Evolutionary conservation across 2,888 invertebrate genomes (phyloP).

Genomic region (Zhuqinia jingwanae): DNA sequence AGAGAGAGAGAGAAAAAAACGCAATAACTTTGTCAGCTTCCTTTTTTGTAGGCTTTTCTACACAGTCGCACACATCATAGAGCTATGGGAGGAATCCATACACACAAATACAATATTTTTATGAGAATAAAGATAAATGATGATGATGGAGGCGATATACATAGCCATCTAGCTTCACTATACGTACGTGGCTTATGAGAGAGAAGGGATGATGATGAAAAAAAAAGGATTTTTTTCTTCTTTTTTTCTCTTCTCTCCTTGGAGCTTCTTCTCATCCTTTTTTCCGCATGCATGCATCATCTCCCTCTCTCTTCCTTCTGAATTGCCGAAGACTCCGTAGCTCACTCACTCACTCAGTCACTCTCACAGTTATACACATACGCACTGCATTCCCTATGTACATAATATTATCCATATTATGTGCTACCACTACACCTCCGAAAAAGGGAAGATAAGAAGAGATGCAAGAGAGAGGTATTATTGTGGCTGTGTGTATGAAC

Average conservation of each 20-base stretch:
- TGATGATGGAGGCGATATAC: slow-evolving; percentile 5
- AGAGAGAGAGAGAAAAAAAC: slow-evolving; percentile 20
- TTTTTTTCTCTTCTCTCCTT: too few relatives aligned
- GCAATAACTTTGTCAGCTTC: slow-evolving; percentile 43
- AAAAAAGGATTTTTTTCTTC: slow-evolving; percentile 22
- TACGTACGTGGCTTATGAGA: too few relatives aligned
- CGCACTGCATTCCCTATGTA: too few relatives aligned
- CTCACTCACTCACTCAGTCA: background rate
- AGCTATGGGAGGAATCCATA: background rate
- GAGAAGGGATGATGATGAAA: background rate
- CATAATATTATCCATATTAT: too few relatives aligned
- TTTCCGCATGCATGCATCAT: slow-evolving; percentile 63
- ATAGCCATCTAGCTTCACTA: too few relatives aligned
- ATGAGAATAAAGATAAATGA: slow-evolving; percentile 44
- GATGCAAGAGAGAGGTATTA: background rate
- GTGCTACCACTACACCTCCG: background rate
- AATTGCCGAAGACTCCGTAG: slow-evolving; percentile 23
- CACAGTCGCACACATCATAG: background rate
- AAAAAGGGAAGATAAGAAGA: background rate
- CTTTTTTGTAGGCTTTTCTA: background rate
- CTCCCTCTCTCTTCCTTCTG: slow-evolving; percentile 20
- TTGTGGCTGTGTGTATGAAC: background rate
- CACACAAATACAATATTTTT: slow-evolving; percentile 30
- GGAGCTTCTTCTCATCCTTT: slow-evolving; percentile 38
- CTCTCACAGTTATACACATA: too few relatives aligned